Percentiles rank a stretch among this genome's conserved stretches.
Evolutionary conservation across 2,797 vertebrate species (phyloP).

Genomic region (Halcyon leucocephala): DNA sequence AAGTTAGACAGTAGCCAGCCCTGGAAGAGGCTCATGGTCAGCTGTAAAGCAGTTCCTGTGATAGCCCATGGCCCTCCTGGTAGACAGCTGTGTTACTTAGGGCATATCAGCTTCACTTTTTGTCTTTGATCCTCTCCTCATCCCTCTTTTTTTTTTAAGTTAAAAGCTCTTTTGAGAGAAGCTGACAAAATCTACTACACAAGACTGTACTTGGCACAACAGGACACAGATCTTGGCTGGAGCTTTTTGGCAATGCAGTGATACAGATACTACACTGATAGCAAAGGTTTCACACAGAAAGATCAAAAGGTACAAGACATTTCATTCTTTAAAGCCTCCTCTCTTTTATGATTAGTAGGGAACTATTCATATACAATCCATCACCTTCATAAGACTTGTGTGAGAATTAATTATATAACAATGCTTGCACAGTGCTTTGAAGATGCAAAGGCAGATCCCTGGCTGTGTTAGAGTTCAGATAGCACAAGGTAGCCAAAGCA

Average conservation of each 20-base stretch:
- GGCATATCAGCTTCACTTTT: neutral
- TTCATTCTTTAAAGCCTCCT: conserved; percentile 8
- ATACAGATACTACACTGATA: neutral
- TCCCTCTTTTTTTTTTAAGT: neutral
- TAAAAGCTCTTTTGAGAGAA: neutral
- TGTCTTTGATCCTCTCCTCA: neutral
- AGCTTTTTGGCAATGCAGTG: neutral
- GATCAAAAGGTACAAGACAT: neutral
- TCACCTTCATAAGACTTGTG: neutral
- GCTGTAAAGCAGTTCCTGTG: neutral
- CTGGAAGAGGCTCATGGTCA: neutral
- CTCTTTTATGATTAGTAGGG: neutral
- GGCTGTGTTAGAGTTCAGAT: neutral
- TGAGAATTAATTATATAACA: neutral
- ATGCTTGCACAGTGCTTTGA: neutral
- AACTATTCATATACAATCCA: neutral
- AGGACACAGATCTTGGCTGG: neutral
- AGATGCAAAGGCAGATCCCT: neutral
- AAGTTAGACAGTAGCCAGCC: neutral
- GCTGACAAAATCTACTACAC: neutral
- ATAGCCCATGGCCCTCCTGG: neutral
- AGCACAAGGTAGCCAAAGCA: neutral
- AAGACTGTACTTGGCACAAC: neutral
- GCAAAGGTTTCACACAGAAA: neutral
- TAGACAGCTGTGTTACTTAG: neutral